phyloP scores from a whole-genome alignment of 2,888 invertebrate species.

The Xanthostigma xanthostigma region DNA sequence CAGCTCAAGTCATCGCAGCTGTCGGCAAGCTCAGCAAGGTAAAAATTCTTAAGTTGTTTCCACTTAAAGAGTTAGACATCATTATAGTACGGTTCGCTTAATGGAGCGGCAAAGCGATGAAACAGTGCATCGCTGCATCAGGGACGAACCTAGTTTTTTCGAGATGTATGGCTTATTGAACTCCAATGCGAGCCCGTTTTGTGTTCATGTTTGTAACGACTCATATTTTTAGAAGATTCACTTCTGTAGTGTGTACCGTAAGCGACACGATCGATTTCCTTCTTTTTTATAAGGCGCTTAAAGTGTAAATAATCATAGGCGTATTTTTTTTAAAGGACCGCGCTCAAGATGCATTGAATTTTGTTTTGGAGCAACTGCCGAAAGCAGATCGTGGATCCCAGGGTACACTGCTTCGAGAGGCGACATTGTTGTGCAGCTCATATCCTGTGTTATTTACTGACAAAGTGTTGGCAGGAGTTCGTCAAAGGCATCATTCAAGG shows the following conservation, averaged over 20 bases:
- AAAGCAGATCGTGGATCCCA: slow-evolving; percentile 58
- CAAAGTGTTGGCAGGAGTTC: slow-evolving; percentile 57
- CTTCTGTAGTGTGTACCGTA: no score
- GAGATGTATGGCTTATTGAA: no score
- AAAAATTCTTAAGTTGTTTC: slow-evolving; percentile 10
- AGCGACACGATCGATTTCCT: no score
- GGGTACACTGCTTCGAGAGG: slow-evolving; percentile 61
- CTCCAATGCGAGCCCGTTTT: no score
- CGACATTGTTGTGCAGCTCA: slow-evolving; percentile 63
- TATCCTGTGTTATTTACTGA: slow-evolving; percentile 71
- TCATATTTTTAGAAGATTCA: no score
- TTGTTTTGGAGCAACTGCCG: slow-evolving; percentile 59
- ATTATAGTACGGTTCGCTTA: no score
- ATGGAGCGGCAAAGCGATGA: no score
- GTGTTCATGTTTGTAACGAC: no score
- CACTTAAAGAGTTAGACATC: no score
- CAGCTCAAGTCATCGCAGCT: slow-evolving; percentile 54
- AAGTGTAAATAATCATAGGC: background rate
- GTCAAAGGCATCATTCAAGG: slow-evolving; percentile 42
- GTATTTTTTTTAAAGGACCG: slow-evolving; percentile 39
- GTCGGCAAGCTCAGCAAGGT: slow-evolving; percentile 58
- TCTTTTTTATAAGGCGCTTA: no score
- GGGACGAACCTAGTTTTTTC: no score
- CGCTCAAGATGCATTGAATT: slow-evolving; percentile 68
- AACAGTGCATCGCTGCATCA: no score